These are phyloP conservation scores for Camptogramma bilineatum DNA, from an alignment of 2,888 invertebrate species.

Conservation along the genomic window DNA sequence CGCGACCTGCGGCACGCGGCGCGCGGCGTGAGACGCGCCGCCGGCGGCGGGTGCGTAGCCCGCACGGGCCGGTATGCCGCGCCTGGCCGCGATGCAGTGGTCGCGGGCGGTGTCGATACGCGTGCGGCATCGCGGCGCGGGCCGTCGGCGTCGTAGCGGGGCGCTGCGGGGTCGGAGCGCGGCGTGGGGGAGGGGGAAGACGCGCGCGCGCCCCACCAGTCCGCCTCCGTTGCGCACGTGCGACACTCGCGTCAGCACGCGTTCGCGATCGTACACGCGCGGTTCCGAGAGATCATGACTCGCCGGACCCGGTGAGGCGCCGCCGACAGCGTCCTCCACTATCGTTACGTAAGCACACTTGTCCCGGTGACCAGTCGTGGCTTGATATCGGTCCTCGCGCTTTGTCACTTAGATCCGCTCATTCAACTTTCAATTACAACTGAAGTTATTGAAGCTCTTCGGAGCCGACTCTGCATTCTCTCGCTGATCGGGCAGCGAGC, in stretches of 20 bases:
- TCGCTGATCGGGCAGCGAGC: constrained; percentile 17
- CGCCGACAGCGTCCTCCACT: constrained; percentile 65
- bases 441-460: constrained; percentile 1
- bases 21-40: constrained; percentile 47
- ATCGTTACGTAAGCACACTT: constrained; percentile 71
- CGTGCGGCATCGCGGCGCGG: constrained; percentile 54
- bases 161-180: constrained; percentile 48
- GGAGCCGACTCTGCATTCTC: constrained; percentile 4
- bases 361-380: constrained; percentile 46
- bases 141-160: constrained; percentile 30
- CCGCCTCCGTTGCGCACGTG: constrained; percentile 68
- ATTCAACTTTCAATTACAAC: constrained; percentile 50
- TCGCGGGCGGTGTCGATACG: constrained; percentile 78
- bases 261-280: constrained; percentile 68
- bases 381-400: constrained; percentile 40
- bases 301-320: constrained; percentile 75
- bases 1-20: constrained; percentile 44
- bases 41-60: constrained; percentile 55
- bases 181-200: constrained; percentile 52
- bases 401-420: constrained; percentile 53
- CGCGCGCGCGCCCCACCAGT: constrained; percentile 74
- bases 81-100: constrained; percentile 69
- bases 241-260: constrained; percentile 64
- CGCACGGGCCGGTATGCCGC: constrained; percentile 45
- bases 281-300: constrained; percentile 70